Base-by-base conservation (phyloP, 2,113 vertebrate genomes). In the Urocitellus parryii region DNA sequence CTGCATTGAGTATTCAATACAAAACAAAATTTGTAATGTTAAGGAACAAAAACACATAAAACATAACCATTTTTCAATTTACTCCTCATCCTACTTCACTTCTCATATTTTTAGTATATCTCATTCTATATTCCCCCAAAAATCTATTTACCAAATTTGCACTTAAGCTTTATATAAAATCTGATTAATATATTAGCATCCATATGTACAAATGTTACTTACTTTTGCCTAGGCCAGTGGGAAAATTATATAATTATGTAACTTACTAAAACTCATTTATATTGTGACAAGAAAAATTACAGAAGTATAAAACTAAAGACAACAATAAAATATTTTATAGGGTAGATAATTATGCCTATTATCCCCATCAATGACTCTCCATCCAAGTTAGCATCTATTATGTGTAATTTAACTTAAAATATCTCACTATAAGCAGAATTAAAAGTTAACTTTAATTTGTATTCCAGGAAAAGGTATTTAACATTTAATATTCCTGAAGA, bases 1-100 rank as follows among this genome's bases (percentile, higher is more conserved):
- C 34, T 61, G 12, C 16, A 79, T 74, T 51, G 5, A 85, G 8
- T 24, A 85, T 67, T 80, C 32, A 89, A 72, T 27, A 53, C 63
- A 78, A 58, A 20, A 88, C 13, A 39, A 90, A 42, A 89, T 76
- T 84, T 91, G 11, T 91, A 72, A 65, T 42, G 48, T 94, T 94
- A 77, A 88, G 51, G 4, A 61, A 18, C 61, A 53, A 53, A 53
- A 14, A 51, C 51, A 51, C 13, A 51, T 51, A 2, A 51, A 17
- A 53, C 51, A 53, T 53, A 53, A 53, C 14, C 14, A 4, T 17
- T 53, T 53, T 53, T 53, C 51, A 17, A 53, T 85, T 48, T 73
- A 37, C 68, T 61, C 20, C 27, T 80, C 12, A 67, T 58, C 16
- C 48, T 84, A 12, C 11, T 68, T 6, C 27, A 4, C 18, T 94